Evolutionary conservation across 2,113 vertebrate species (phyloP).

Genomic region (Ivindomyrus marchei): DNA sequence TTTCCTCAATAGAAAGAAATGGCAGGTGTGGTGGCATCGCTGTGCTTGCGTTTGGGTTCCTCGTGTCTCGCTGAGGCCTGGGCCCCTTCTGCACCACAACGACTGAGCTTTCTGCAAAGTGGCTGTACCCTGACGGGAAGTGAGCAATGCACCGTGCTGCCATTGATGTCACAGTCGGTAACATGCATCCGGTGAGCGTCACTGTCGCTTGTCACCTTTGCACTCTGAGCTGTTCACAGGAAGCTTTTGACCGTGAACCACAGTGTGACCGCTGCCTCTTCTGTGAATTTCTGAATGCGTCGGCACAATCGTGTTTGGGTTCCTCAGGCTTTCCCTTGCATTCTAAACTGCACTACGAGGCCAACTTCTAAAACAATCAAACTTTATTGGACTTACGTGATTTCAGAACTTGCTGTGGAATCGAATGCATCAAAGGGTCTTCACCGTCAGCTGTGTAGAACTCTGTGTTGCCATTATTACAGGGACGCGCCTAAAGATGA

Average conservation of each 20-base stretch:
- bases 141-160: neutral
- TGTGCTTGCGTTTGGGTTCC: neutral
- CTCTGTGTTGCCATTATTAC: neutral
- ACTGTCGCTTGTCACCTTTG: neutral
- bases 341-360: neutral
- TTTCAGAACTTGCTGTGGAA: neutral
- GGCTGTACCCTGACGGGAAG: neutral
- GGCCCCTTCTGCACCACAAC: neutral
- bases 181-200: neutral
- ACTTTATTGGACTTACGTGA: neutral
- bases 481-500: neutral
- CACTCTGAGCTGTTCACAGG: neutral
- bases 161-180: neutral
- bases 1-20: neutral
- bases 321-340: neutral
- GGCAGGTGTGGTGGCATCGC: neutral
- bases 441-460: neutral
- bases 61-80: neutral
- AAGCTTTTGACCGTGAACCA: neutral
- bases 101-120: neutral
- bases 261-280: neutral
- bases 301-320: neutral
- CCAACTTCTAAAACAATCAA: neutral
- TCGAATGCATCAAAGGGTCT: neutral
- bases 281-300: neutral